Evolutionary conservation across 2,113 vertebrate genomes (phyloP).

Genomic region (Lepus americanus): DNA sequence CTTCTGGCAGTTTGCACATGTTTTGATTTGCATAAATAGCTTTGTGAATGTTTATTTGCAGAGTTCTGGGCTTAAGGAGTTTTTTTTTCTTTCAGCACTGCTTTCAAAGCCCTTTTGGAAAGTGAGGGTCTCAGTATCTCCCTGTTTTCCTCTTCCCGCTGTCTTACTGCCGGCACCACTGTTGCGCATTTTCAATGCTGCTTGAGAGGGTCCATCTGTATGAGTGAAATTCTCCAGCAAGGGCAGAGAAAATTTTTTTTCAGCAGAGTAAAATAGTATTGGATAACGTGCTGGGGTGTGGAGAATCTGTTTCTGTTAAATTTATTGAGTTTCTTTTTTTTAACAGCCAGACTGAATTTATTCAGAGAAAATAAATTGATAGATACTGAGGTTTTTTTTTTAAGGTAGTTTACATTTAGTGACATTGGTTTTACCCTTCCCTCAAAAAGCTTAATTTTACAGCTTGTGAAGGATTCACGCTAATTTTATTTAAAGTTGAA

Average conservation of each 20-base stretch:
- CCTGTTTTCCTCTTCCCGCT: neutral
- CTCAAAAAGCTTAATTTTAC: neutral
- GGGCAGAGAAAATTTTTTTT: neutral
- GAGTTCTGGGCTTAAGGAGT: neutral
- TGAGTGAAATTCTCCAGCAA: slow-evolving; percentile 40
- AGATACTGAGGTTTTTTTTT: neutral
- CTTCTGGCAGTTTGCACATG: neutral
- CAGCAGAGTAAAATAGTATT: slow-evolving; percentile 43
- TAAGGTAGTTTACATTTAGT: neutral
- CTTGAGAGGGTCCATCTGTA: neutral
- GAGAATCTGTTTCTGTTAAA: slow-evolving; percentile 6
- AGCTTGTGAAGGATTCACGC: neutral
- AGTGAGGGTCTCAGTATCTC: neutral
- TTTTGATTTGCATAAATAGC: slow-evolving; percentile 38
- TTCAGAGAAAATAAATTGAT: no score
- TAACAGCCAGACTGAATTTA: no score
- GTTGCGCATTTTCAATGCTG: neutral
- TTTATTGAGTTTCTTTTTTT: neutral
- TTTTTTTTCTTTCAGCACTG: neutral
- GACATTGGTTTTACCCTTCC: neutral
- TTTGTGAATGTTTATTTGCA: neutral
- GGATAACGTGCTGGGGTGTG: neutral
- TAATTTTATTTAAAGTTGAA: slow-evolving; percentile 32
- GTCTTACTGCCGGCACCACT: neutral
- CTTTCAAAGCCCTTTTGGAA: slow-evolving; percentile 56